phyloP scores from a whole-genome alignment of 2,113 vertebrate species.

The Eudorcas thomsonii region DNA sequence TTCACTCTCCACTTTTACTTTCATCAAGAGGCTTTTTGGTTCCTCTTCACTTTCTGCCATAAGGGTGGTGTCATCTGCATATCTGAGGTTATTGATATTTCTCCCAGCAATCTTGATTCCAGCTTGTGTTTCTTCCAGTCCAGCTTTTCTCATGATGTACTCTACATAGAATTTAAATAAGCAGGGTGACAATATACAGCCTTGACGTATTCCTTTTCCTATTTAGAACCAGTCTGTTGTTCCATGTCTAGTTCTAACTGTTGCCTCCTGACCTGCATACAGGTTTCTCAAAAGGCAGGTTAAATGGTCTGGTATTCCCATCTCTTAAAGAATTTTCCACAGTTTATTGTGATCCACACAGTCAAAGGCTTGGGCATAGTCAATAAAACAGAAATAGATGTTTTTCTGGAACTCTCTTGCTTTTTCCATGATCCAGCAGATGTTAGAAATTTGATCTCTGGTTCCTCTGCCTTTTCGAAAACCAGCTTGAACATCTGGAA shows the following conservation, averaged over 20 bases:
- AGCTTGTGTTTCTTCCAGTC: neutral
- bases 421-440: rapidly evolving
- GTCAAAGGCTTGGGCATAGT: neutral
- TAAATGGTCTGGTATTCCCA: neutral
- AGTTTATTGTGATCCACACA: neutral
- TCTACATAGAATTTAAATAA: neutral
- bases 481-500: neutral
- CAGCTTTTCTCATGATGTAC: neutral
- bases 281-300: neutral
- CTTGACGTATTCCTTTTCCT: neutral
- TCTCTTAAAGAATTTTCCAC: neutral
- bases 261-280: neutral
- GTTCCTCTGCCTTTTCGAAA: neutral
- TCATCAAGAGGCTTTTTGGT: too few species aligned
- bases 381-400: neutral
- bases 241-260: neutral
- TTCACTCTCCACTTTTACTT: too few species aligned
- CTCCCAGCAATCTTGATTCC: neutral
- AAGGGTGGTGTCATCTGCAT: too few species aligned
- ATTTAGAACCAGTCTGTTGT: neutral
- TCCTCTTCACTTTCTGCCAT: too few species aligned
- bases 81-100: too few species aligned
- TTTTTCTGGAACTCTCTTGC: neutral
- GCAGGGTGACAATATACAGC: neutral
- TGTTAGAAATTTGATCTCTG: neutral